These are phyloP conservation scores for Drosophila bipectinata DNA, from an alignment of 1,140 invertebrate genomes.

Conservation along the genomic window DNA sequence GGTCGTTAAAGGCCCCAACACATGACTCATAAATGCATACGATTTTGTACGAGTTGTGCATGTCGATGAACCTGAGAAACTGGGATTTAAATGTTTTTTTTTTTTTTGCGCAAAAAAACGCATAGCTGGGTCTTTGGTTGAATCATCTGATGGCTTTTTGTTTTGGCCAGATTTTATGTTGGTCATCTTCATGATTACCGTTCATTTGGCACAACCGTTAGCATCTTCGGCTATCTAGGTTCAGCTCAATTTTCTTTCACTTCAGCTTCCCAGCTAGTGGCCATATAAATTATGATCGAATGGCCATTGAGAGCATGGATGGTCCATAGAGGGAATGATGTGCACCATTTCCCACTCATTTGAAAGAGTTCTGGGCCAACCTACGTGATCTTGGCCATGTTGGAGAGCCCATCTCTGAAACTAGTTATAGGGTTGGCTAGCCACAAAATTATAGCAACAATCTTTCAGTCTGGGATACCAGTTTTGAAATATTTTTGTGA, in stretches of 20 bases:
- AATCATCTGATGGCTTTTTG: constrained; percentile 31
- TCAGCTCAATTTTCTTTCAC: constrained; percentile 70
- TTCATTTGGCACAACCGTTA: constrained; percentile 72
- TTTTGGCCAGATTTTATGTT: constrained; percentile 45
- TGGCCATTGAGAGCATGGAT: constrained; percentile 58
- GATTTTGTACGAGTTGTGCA: constrained; percentile 53
- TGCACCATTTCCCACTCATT: constrained; percentile 54
- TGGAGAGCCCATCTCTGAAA: constrained; percentile 38
- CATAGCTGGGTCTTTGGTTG: constrained; percentile 15
- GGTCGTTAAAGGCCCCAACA: not conserved
- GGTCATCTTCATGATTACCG: constrained; percentile 60
- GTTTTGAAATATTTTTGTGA: constrained; percentile 74
- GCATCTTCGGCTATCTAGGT: constrained; percentile 42
- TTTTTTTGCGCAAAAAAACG: constrained; percentile 7
- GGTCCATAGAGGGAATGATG: constrained; percentile 46
- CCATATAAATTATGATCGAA: constrained; percentile 68
- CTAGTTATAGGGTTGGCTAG: constrained; percentile 56
- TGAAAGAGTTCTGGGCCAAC: constrained; percentile 24
- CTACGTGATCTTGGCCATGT: constrained; percentile 63
- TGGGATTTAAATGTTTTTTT: constrained; percentile 6
- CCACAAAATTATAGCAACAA: not conserved
- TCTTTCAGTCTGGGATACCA: not conserved
- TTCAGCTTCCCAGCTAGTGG: constrained; percentile 10
- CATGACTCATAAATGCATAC: constrained; percentile 59
- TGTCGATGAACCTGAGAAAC: constrained; percentile 63